Conservation (phyloP, 2,797 vertebrate species). For the Cygnus olor region DNA sequence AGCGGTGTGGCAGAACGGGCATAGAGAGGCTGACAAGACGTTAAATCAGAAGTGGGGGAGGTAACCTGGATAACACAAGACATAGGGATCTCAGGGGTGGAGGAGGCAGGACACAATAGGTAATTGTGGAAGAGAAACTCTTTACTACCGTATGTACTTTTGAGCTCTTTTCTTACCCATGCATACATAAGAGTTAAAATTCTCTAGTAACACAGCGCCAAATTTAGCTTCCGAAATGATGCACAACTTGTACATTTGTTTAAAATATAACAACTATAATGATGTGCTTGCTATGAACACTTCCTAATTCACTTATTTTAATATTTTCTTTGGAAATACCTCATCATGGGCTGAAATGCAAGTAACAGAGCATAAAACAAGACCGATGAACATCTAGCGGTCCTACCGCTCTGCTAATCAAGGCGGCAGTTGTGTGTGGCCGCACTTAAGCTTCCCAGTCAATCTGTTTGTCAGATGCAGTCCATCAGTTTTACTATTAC, state of each 20-base stretch:
- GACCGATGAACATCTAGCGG: neutral
- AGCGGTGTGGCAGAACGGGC: neutral
- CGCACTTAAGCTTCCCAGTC: neutral
- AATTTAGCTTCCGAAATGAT: neutral
- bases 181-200: neutral
- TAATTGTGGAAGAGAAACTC: neutral
- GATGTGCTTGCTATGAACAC: neutral
- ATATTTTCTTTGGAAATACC: neutral
- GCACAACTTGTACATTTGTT: neutral
- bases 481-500: constrained; percentile 13
- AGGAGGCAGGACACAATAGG: accelerated
- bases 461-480: constrained; percentile 12
- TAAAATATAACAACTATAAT: neutral
- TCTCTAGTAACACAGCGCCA: neutral
- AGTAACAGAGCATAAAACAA: neutral
- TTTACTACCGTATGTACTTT: neutral
- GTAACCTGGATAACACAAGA: neutral
- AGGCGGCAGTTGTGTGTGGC: neutral
- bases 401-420: neutral
- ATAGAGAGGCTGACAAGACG: neutral
- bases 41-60: neutral
- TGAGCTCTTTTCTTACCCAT: neutral
- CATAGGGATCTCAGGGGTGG: neutral
- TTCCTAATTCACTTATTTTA: neutral
- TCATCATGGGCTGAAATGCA: neutral